A percentile compares a stretch with the other conserved stretches of the same genome.
phyloP scores from a whole-genome alignment of 1,140 invertebrate genomes.

The Phthorimaea operculella region DNA sequence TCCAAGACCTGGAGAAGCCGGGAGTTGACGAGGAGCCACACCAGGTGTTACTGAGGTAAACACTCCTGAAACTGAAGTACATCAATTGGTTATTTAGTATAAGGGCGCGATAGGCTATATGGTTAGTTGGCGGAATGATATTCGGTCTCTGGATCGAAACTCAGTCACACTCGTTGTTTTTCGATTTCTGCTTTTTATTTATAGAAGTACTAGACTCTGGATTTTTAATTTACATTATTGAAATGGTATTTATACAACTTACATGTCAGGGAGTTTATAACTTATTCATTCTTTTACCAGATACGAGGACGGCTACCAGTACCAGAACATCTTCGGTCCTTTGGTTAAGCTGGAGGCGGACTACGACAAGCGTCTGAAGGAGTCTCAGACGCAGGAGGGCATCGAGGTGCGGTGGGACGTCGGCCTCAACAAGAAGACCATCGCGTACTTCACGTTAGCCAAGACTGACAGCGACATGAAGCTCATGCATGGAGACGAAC shows the following conservation, averaged over 20 bases:
- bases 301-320: conserved; percentile 99
- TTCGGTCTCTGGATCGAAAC: too few species aligned
- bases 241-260: too few species aligned
- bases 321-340: conserved; percentile 98
- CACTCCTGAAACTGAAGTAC: background rate
- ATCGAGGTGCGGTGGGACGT: conserved; percentile 99
- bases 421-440: conserved; percentile 97
- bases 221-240: too few species aligned
- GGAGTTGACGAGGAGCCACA: conserved; percentile 98
- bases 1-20: conserved; percentile 97
- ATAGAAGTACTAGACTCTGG: too few species aligned
- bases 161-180: too few species aligned
- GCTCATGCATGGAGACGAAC: conserved; percentile 99
- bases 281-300: too few species aligned
- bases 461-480: conserved; percentile 99
- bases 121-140: too few species aligned
- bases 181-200: too few species aligned
- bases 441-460: conserved; percentile 97
- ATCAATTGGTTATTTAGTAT: too few species aligned
- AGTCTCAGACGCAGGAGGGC: conserved; percentile 98
- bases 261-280: too few species aligned
- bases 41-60: conserved; percentile 86
- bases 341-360: conserved; percentile 98
- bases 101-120: too few species aligned
- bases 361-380: conserved; percentile 98